Base-by-base conservation (phyloP, 2,888 invertebrate genomes). In the Embidobia sp. region DNA sequence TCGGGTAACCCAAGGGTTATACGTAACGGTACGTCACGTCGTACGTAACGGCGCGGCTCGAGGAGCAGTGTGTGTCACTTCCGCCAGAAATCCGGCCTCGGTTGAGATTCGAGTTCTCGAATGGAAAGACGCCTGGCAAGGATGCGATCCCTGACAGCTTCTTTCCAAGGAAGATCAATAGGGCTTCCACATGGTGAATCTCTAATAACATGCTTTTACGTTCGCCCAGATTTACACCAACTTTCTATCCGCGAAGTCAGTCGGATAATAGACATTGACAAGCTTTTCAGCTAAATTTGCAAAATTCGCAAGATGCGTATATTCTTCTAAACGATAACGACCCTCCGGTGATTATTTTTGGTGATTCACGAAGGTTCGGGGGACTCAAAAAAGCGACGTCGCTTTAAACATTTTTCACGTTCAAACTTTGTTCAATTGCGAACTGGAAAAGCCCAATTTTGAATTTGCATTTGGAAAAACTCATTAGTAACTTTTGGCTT, bases 61-160 rank as follows among this genome's bases (percentile, higher is more conserved):
- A n/a, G n/a, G n/a, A n/a, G n/a, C n/a, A n/a, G n/a, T n/a, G 73
- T 73, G 76, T 79, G 79, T 76, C 76, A 79, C 76, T 79, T 79
- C 79, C 73, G 76, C 35, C 67, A 73, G 76, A 74, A 79, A 79
- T 79, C 79, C 79, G 77, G 55, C 61, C 63, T 16, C 49, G 67
- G 49, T 37, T 37, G 59, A 40, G 51, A 59, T 53, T 66, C 61
- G 33, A 69, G 63, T 49, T 57, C 63, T 16, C 69, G 15, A 44
- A 42, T 69, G 51, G 75, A 55, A 55, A 42, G 53, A 61, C 53
- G 74, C 66, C 61, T 49, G 37, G 37, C 57, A 26, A 55, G 63
- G 55, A 63, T 44, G 72, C 72, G 67, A 77, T 66, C 55, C 67
- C 49, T 67, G 77, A 77, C 77, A 77, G 67, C 77, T 72, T 77